phyloP scores from a whole-genome alignment of 2,113 vertebrate species.

The Phylloscopus trochiloides region DNA sequence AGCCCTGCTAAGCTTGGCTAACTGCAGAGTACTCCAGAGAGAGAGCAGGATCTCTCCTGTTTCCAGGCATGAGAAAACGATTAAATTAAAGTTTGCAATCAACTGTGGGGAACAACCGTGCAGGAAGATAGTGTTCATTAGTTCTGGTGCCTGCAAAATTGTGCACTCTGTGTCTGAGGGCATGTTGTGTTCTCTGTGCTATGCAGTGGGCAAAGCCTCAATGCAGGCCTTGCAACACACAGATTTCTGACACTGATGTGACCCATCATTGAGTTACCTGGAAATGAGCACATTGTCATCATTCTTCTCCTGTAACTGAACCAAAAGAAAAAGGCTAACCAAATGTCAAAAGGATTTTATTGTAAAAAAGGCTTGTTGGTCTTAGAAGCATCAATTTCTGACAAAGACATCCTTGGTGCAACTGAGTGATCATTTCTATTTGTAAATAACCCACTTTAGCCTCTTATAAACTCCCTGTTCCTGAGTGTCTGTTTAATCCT shows the following conservation, averaged over 20 bases:
- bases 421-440: not conserved
- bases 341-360: not conserved
- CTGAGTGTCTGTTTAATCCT: not conserved
- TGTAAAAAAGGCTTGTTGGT: not conserved
- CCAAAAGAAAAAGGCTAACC: not conserved
- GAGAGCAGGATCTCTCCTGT: not conserved
- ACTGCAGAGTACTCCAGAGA: not conserved
- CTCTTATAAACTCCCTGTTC: not conserved
- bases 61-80: not conserved
- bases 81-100: slow-evolving; percentile 11
- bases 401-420: not conserved
- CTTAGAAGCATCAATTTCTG: not conserved
- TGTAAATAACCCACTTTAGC: not conserved
- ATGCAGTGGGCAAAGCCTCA: not conserved
- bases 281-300: not conserved
- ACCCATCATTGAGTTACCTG: not conserved
- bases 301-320: not conserved
- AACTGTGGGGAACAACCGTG: not conserved
- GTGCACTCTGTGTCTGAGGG: not conserved
- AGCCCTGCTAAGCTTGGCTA: not conserved
- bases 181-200: not conserved
- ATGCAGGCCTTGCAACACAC: not conserved
- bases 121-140: not conserved
- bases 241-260: not conserved
- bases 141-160: not conserved